Percentiles rank a stretch among this genome's conserved stretches.
phyloP scores from a whole-genome alignment of 2,113 vertebrate species.

The Pterocles orientalis region DNA sequence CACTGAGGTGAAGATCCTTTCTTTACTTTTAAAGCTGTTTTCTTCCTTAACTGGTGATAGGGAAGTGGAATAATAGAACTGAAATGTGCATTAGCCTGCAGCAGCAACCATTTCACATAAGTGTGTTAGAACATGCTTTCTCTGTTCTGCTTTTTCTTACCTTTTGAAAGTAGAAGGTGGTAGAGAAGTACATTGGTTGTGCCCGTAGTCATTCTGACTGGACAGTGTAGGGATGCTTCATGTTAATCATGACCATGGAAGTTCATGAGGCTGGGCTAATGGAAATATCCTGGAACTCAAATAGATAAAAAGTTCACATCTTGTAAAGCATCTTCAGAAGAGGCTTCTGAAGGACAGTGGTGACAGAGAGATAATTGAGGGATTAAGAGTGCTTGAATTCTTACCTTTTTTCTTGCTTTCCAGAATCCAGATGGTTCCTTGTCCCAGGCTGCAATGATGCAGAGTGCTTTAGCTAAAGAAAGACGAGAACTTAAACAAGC shows the following conservation, averaged over 20 bases:
- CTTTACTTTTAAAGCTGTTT: background rate
- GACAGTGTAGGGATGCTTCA: background rate
- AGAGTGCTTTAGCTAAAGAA: slow-evolving; percentile 96
- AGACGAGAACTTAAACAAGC: slow-evolving; percentile 95
- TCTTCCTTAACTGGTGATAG: background rate
- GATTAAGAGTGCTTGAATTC: background rate
- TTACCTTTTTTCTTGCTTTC: background rate
- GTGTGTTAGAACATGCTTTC: background rate
- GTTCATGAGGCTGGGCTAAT: background rate
- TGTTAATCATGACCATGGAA: background rate
- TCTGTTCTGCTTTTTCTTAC: background rate
- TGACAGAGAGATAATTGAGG: background rate
- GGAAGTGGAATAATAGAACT: background rate
- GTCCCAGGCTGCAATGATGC: slow-evolving; percentile 99
- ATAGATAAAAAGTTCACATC: background rate
- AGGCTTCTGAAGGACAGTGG: background rate
- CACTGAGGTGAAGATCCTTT: background rate
- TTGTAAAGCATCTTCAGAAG: background rate
- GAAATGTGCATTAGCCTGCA: background rate
- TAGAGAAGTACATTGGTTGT: background rate
- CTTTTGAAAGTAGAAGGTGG: background rate
- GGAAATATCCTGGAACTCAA: background rate
- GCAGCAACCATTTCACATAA: background rate
- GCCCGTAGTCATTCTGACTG: background rate
- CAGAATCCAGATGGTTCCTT: slow-evolving; percentile 98